Base-by-base conservation (phyloP, 92 coral and sea anemone genomes). In the Blastomussa wellsi region DNA sequence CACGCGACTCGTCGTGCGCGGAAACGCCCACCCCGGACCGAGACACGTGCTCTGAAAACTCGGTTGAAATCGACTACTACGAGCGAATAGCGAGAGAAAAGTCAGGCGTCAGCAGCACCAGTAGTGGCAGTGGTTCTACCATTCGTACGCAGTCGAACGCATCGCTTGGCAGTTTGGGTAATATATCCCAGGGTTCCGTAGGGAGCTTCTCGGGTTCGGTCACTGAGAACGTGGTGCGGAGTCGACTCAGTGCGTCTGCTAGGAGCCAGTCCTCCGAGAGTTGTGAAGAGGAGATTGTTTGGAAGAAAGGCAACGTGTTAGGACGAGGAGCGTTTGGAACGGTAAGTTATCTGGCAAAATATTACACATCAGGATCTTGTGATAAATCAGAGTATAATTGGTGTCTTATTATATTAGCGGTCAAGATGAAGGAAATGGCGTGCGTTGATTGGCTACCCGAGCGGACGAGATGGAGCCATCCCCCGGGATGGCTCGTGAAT, bases 301-400 rank as follows among this genome's bases (percentile, higher is more conserved):
- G 99, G 99, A 94, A 92, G 88, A 97, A 93, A 70, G 99, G 99
- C 38, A 97, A 90, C 82, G 76, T 94, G 88, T 85, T 97, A 24
- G 99, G 99, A 29, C 94, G 86, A 72, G 99, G 99, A 51, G 99
- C 98, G 9, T 97, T 97, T 91, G 99, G 99, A 86, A 94, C 89
- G 89, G 99, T 97, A 51, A 91, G 92, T 72, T 15, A 64, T 17
- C 29, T n/a, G n/a, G n/a, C n/a, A n/a, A 7, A 62, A 62, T 28
- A 28, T 62, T 22, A 51, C 57, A 15, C 20, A 51, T 51, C 19
- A 14, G 57, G 57, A 12, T 44, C 49, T 44, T 13, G 49, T 44
- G 0, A 51, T n/a, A n/a, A n/a, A n/a, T n/a, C n/a, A n/a, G n/a
- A n/a, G n/a, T n/a, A n/a, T n/a, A n/a, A n/a, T n/a, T n/a, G n/a